Base-by-base conservation (phyloP, 2,113 vertebrate genomes). In the Gulo gulo region DNA sequence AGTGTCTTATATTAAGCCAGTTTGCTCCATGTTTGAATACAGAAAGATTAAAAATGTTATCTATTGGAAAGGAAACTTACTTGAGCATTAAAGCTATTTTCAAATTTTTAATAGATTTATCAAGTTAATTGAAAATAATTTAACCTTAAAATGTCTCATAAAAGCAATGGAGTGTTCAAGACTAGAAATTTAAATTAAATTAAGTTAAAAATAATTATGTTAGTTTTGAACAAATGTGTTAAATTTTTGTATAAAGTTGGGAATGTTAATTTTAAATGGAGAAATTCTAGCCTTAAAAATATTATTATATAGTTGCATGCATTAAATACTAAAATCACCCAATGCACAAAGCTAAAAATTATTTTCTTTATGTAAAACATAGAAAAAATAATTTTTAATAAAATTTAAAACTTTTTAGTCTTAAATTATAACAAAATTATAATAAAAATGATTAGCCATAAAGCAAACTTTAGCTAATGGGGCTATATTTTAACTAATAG, bases 21-120 rank as follows among this genome's bases (percentile, higher is more conserved):
- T 74, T 97, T 92, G 94, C 20, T 71, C 39, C 20, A 50, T 84
- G 45, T 94, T 97, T 97, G 92, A 94, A 95, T 81, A 96, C 23
- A 95, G 91, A 98, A 98, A 95, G 23, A 97, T 86, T 97, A 67
- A 96, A 98, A 98, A 96, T 84, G 81, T 94, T 31, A 85, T 91
- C 73, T 89, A 10, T 61, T 96, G 47, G 31, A 97, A 97, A 96
- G 82, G 81, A 84, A 97, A 81, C 71, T 95, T 87, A 83, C 84
- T 26, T 78, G 63, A 79, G 55, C 61, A 90, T 90, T 81, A 94
- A 18, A 57, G 90, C 67, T 92, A 97, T 95, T 96, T 93, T 87
- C 42, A 98, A 88, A 86, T 39, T 84, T 97, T 98, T 95, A 97
- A 84, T 95, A 93, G 67, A 89, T 26, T 84, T 94, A 79, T 50